Evolutionary conservation across 2,888 invertebrate species (phyloP).

Genomic region (Synanthedon tipuliformis): DNA sequence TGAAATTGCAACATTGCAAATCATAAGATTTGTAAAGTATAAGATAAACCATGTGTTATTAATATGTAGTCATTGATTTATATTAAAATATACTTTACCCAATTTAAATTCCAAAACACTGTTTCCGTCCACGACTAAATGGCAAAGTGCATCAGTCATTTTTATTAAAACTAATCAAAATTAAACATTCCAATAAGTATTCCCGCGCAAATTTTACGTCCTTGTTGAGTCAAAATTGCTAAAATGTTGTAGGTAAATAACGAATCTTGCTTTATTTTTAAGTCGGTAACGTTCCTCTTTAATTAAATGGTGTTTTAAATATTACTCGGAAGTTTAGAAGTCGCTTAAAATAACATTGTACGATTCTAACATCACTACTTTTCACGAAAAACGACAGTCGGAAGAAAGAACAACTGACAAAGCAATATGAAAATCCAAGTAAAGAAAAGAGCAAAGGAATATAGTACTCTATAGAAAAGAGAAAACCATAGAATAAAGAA

Average conservation of each 20-base stretch:
- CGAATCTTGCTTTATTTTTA: no score
- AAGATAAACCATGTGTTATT: neutral
- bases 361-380: no score
- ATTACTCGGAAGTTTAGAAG: no score
- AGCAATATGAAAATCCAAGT: no score
- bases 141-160: constrained; percentile 61
- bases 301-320: no score
- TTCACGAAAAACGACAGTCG: no score
- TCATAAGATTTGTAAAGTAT: neutral
- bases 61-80: neutral
- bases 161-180: constrained; percentile 8
- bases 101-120: constrained; percentile 69
- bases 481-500: no score
- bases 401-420: no score
- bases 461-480: no score
- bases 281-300: no score
- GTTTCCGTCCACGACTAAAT: constrained; percentile 69
- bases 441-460: no score
- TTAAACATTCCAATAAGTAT: constrained; percentile 13
- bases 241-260: neutral
- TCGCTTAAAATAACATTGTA: no score
- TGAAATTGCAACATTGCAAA: constrained; percentile 19
- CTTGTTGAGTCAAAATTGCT: constrained; percentile 1
- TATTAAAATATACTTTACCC: constrained; percentile 27
- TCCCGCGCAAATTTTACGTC: constrained; percentile 27